Evolutionary conservation across 2,888 invertebrate genomes (phyloP).

Genomic region (Coelopa pilipes): DNA sequence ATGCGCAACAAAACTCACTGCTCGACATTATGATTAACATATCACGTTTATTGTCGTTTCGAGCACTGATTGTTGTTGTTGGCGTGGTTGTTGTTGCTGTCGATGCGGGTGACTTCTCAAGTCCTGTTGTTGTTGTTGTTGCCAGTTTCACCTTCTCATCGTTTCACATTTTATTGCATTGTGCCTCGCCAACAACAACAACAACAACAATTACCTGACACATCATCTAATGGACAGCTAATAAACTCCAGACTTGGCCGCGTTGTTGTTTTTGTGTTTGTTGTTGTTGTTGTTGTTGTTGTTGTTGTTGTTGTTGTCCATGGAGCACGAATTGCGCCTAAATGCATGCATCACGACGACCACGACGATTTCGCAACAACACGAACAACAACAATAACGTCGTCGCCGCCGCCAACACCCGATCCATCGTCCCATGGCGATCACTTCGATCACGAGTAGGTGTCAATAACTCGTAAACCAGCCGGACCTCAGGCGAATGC

Average conservation of each 20-base stretch:
- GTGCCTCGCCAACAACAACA: neutral
- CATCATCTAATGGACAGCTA: constrained; percentile 32
- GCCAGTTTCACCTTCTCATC: neutral
- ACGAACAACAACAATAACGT: neutral
- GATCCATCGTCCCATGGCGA: constrained; percentile 32
- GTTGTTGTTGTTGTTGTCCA: no score
- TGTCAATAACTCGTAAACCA: constrained; percentile 48
- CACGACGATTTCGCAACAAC: constrained; percentile 9
- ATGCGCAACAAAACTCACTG: constrained; percentile 41
- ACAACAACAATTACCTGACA: constrained; percentile 19
- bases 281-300: no score
- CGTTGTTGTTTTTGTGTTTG: no score
- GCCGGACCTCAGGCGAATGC: constrained; percentile 3
- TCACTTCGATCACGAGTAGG: constrained; percentile 49
- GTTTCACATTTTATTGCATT: no score
- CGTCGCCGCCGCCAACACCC: neutral
- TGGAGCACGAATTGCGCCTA: constrained; percentile 31
- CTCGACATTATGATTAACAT: constrained; percentile 64
- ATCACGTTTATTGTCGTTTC: constrained; percentile 56
- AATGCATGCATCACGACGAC: constrained; percentile 35
- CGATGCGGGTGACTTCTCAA: neutral
- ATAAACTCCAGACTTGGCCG: constrained; percentile 12
- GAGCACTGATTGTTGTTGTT: neutral
- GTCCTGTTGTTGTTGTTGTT: neutral
- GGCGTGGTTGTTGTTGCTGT: neutral